phyloP scores from a whole-genome alignment of 1,140 invertebrate genomes.

The Cydia splendana region DNA sequence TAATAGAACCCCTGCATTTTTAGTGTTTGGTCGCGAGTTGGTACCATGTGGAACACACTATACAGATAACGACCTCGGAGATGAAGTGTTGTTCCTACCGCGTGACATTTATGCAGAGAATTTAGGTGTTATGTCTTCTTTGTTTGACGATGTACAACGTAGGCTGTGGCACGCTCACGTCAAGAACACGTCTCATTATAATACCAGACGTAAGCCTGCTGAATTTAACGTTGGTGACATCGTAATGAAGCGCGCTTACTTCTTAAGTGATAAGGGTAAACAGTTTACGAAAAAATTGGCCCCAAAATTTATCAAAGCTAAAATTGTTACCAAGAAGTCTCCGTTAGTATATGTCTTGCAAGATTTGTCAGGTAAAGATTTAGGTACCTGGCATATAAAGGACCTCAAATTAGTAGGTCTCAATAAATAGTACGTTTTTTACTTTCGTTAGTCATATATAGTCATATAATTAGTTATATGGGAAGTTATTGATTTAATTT shows the following conservation, averaged over 20 bases:
- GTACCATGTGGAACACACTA: background rate
- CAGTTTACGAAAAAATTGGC: background rate
- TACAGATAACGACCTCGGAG: background rate
- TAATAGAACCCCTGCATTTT: background rate
- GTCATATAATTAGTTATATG: too few relatives aligned
- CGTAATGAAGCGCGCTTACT: background rate
- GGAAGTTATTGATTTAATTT: too few relatives aligned
- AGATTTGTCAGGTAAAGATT: background rate
- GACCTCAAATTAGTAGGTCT: background rate
- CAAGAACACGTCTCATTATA: background rate
- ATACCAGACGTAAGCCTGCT: background rate
- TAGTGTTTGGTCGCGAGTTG: background rate
- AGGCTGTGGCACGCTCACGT: background rate
- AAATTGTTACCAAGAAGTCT: background rate
- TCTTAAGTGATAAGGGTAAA: background rate
- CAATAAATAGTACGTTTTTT: too few relatives aligned
- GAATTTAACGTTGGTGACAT: slow-evolving; percentile 1
- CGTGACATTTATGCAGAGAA: background rate
- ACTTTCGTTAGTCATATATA: too few relatives aligned
- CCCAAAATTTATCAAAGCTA: background rate
- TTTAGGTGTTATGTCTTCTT: background rate
- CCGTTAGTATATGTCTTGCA: background rate
- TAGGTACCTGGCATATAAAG: background rate
- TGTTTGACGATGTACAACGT: background rate
- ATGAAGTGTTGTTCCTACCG: background rate